Evolutionary conservation across 2,888 invertebrate species (phyloP).

Genomic region (Drepana falcataria): DNA sequence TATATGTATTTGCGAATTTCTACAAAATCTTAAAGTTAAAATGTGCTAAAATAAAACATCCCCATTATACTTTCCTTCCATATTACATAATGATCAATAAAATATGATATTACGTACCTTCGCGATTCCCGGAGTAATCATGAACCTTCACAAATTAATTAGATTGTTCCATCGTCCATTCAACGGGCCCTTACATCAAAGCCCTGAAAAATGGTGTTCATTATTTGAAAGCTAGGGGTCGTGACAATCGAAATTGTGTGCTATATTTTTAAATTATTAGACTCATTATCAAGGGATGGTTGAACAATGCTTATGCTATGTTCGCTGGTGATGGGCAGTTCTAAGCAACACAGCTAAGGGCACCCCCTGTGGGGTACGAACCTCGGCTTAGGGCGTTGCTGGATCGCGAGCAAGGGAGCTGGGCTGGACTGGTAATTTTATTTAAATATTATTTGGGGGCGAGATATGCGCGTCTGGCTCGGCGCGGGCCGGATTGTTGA

Average conservation of each 20-base stretch:
- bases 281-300: background rate
- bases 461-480: background rate
- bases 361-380: no score
- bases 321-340: background rate
- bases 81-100: background rate
- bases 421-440: no score
- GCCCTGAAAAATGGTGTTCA: constrained; percentile 20
- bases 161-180: constrained; percentile 1
- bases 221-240: constrained; percentile 14
- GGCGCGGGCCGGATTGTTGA: background rate
- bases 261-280: constrained; percentile 1
- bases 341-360: no score
- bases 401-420: no score
- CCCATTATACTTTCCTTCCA: background rate
- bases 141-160: background rate
- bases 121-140: background rate
- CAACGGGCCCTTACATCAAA: constrained; percentile 12
- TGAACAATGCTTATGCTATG: background rate
- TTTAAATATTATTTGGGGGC: background rate
- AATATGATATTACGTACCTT: background rate
- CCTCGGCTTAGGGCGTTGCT: no score
- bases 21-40: no score
- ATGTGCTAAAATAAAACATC: background rate
- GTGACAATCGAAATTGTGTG: background rate
- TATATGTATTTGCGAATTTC: no score